Evolutionary conservation across 2,888 invertebrate species (phyloP).

Genomic region (Acanthosepion esculentum): DNA sequence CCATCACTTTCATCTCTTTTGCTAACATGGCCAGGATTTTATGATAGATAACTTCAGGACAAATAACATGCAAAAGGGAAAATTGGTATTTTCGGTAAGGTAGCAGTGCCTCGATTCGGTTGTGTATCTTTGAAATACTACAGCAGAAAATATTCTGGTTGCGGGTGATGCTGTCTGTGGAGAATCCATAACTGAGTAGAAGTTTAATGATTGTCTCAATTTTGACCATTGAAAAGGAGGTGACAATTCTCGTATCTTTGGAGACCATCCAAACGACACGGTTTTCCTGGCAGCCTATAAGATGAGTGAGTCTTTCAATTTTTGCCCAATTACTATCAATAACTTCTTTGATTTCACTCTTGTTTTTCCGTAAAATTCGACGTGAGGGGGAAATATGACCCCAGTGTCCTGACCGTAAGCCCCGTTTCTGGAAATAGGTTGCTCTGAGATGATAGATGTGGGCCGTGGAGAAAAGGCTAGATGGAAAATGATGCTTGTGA

Average conservation of each 20-base stretch:
- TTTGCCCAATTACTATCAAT: not conserved
- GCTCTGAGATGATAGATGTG: not conserved
- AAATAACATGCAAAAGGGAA: not conserved
- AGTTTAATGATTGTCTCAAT: not conserved
- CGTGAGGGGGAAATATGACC: not conserved
- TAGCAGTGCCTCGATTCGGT: not conserved
- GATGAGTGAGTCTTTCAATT: not conserved
- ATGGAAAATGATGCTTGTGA: not conserved
- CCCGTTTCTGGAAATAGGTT: not conserved
- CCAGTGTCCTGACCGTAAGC: not conserved
- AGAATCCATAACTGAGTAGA: not conserved
- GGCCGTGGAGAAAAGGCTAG: not conserved
- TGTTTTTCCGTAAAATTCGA: not conserved
- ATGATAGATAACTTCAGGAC: not conserved
- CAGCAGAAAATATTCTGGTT: not conserved
- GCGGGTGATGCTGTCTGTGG: not conserved
- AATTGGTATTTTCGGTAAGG: conserved; percentile 10
- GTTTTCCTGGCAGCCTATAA: not conserved
- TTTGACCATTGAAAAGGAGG: not conserved
- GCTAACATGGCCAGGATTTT: not conserved
- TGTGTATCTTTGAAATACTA: not conserved
- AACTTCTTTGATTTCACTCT: not conserved
- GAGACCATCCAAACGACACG: not conserved
- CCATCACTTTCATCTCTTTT: not conserved
- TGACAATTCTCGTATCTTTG: not conserved